phyloP scores from a whole-genome alignment of 2,113 vertebrate genomes.

The Sporophila hypoxantha region DNA sequence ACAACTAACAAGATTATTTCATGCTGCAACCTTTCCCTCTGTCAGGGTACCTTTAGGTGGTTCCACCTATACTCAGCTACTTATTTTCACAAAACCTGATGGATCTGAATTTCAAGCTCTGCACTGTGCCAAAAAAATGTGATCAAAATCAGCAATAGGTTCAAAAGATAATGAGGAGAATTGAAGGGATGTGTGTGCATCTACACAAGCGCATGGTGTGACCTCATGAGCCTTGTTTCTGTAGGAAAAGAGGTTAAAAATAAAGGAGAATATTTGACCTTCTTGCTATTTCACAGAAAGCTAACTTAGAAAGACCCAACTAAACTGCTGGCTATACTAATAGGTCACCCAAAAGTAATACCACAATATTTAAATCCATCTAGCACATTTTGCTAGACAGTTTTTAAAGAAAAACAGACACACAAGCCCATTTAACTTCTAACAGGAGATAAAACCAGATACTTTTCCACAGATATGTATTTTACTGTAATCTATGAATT shows the following conservation, averaged over 20 bases:
- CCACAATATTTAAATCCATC: background rate
- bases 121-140: background rate
- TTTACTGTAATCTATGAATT: background rate
- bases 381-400: background rate
- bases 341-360: background rate
- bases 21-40: background rate
- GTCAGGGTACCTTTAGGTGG: background rate
- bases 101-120: background rate
- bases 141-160: background rate
- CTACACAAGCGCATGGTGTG: fast-evolving
- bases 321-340: background rate
- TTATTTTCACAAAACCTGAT: background rate
- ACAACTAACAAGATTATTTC: background rate
- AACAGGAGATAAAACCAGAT: background rate
- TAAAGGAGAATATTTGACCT: background rate
- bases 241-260: background rate
- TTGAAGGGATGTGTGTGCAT: background rate
- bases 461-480: background rate
- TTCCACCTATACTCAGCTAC: background rate
- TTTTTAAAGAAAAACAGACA: background rate
- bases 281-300: background rate
- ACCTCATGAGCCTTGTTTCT: background rate
- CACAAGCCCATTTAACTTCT: background rate
- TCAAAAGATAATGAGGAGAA: background rate
- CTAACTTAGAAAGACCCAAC: background rate